Evolutionary conservation across 2,113 vertebrate genomes (phyloP).

Genomic region (Gnathonemus longibarbis): DNA sequence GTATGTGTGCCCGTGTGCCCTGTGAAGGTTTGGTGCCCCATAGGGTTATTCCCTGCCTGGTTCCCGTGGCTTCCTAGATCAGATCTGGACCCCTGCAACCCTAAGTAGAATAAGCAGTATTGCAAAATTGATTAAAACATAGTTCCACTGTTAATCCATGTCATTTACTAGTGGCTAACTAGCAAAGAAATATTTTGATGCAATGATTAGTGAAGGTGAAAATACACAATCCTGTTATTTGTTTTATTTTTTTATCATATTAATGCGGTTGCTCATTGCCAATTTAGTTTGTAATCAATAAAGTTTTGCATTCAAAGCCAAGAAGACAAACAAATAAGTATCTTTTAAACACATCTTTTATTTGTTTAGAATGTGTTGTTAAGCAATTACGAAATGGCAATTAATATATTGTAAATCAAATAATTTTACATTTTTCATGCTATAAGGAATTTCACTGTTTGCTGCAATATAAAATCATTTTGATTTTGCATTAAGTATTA

Average conservation of each 20-base stretch:
- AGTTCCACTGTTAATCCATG: background rate
- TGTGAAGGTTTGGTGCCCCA: too few relatives aligned
- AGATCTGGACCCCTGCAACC: too few relatives aligned
- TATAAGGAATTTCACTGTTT: background rate
- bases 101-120: too few relatives aligned
- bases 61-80: too few relatives aligned
- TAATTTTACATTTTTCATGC: background rate
- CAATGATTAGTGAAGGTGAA: too few relatives aligned
- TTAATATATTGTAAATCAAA: background rate
- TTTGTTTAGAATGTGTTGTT: background rate
- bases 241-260: background rate
- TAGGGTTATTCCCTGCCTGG: too few relatives aligned
- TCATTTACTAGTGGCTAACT: too few relatives aligned
- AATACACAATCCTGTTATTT: background rate
- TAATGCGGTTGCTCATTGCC: background rate
- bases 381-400: background rate
- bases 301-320: background rate
- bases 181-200: too few relatives aligned
- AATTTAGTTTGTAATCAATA: background rate
- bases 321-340: background rate
- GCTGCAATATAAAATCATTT: too few relatives aligned
- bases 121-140: too few relatives aligned
- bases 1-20: too few relatives aligned
- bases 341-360: background rate
- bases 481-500: too few relatives aligned